Conservation (phyloP, 2,888 invertebrate species). For the Geotrupes spiniger region DNA sequence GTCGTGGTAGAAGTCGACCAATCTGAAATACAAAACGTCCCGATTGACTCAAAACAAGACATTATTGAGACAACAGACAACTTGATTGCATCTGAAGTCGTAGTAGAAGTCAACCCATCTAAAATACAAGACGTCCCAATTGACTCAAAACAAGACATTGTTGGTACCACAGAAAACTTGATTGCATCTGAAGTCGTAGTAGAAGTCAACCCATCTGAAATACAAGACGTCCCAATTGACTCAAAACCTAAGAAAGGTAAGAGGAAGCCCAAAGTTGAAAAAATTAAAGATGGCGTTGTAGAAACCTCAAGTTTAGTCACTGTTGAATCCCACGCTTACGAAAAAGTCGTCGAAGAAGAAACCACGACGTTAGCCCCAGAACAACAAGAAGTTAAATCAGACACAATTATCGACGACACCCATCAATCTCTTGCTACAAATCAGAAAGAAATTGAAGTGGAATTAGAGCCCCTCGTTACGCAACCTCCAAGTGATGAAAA, state of each 20-base stretch:
- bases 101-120: too few relatives aligned
- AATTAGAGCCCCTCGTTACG: not conserved
- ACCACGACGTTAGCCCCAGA: not conserved
- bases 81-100: too few relatives aligned
- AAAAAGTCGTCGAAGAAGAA: constrained; percentile 1
- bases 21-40: too few relatives aligned
- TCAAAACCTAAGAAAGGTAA: constrained; percentile 7
- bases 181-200: not conserved
- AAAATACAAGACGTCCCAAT: not conserved
- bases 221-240: not conserved
- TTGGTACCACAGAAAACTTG: not conserved
- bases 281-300: not conserved
- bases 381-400: not conserved
- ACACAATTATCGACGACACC: not conserved
- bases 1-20: too few relatives aligned
- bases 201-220: not conserved
- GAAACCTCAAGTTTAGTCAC: not conserved
- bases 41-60: too few relatives aligned
- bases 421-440: not conserved
- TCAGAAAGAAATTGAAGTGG: not conserved
- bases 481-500: not conserved
- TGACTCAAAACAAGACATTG: not conserved
- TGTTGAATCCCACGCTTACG: not conserved
- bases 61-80: too few relatives aligned
- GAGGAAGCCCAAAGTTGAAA: constrained; percentile 1